These are phyloP conservation scores for Choreutis nemorana DNA, from an alignment of 2,888 invertebrate genomes.

Conservation along the genomic window DNA sequence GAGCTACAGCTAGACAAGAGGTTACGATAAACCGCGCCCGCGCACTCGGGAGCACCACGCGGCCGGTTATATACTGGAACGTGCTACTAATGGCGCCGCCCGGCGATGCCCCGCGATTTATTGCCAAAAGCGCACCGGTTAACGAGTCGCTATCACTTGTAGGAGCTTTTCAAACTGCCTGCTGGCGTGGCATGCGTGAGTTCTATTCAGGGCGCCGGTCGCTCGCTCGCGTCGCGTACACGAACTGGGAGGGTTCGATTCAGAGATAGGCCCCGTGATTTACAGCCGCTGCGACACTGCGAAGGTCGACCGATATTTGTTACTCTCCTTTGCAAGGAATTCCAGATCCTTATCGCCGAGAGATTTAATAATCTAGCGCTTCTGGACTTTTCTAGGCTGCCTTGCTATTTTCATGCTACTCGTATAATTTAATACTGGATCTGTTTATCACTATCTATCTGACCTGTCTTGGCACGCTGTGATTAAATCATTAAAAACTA, in stretches of 20 bases:
- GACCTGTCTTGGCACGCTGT: too few relatives aligned
- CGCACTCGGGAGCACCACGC: constrained; percentile 6
- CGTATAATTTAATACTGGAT: too few relatives aligned
- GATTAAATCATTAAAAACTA: too few relatives aligned
- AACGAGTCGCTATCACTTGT: constrained; percentile 5
- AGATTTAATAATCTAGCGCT: too few relatives aligned
- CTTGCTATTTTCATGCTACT: too few relatives aligned
- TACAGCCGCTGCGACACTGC: constrained; percentile 4
- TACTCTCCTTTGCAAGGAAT: too few relatives aligned
- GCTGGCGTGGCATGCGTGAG: background rate
- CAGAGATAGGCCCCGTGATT: too few relatives aligned
- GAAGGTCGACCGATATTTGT: constrained; percentile 2
- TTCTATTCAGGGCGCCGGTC: too few relatives aligned
- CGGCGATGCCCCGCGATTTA: constrained; percentile 19
- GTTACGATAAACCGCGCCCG: background rate
- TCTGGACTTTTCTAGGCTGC: too few relatives aligned
- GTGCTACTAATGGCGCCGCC: constrained; percentile 32
- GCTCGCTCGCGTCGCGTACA: constrained; percentile 1
- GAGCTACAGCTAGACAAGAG: constrained; percentile 9
- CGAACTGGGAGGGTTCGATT: constrained; percentile 6
- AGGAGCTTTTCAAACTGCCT: too few relatives aligned
- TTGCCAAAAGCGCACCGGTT: constrained; percentile 4
- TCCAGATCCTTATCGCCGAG: too few relatives aligned
- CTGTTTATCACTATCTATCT: too few relatives aligned
- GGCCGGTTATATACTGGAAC: constrained; percentile 16